These are phyloP conservation scores for Neoniphon sammara DNA, from an alignment of 2,797 vertebrate genomes.

Conservation along the genomic window DNA sequence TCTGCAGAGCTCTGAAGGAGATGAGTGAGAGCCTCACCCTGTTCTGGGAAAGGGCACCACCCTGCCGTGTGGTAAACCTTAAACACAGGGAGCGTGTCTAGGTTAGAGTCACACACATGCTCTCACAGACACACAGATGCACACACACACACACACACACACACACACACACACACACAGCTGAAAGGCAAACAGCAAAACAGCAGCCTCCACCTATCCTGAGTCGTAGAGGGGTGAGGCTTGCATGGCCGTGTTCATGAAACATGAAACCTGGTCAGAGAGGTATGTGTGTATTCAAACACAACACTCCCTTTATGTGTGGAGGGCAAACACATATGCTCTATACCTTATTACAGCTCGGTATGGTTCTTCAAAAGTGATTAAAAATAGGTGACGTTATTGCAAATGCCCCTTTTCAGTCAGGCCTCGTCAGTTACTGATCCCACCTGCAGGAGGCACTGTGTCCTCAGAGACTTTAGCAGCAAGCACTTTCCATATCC, in stretches of 20 bases:
- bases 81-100: slow-evolving; percentile 72
- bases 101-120: slow-evolving; percentile 33
- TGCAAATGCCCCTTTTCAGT: background rate
- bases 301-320: slow-evolving; percentile 42
- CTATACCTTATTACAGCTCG: background rate
- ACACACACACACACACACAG: background rate
- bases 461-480: slow-evolving; percentile 26
- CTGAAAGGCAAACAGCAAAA: slow-evolving; percentile 25
- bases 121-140: slow-evolving; percentile 14
- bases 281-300: slow-evolving; percentile 44
- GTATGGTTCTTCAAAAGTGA: background rate
- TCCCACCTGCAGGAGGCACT: slow-evolving; percentile 48
- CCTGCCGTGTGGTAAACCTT: slow-evolving; percentile 77
- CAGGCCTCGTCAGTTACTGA: background rate
- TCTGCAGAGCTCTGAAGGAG: slow-evolving; percentile 53
- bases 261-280: slow-evolving; percentile 40
- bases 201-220: slow-evolving; percentile 14
- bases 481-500: background rate
- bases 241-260: slow-evolving; percentile 21
- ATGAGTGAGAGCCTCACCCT: slow-evolving; percentile 69
- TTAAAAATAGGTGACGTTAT: background rate
- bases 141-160: slow-evolving; percentile 2
- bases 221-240: slow-evolving; percentile 12
- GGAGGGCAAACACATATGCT: slow-evolving; percentile 33
- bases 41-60: slow-evolving; percentile 76